Evolutionary conservation across 1,140 invertebrate genomes (phyloP).

Genomic region (Manduca sexta): DNA sequence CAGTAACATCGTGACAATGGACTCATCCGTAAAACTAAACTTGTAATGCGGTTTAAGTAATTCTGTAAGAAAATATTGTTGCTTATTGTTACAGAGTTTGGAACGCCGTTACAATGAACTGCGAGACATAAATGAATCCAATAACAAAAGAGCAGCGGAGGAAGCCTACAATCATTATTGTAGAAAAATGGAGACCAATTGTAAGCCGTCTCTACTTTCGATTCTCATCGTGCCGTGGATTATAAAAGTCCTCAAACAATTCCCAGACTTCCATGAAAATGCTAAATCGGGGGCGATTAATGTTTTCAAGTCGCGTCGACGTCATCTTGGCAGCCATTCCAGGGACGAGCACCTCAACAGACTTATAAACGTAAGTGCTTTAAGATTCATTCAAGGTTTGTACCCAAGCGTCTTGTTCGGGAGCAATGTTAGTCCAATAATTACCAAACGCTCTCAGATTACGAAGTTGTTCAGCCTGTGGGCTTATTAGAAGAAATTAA

Average conservation of each 20-base stretch:
- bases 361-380: background rate
- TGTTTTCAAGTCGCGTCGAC: background rate
- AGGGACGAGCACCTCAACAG: background rate
- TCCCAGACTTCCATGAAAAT: slow-evolving; percentile 2
- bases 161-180: slow-evolving; percentile 1
- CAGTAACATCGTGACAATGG: no score
- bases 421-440: no score
- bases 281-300: background rate
- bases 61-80: no score
- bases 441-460: no score
- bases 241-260: background rate
- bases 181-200: slow-evolving; percentile 3
- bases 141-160: background rate
- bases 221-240: slow-evolving; percentile 2
- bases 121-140: background rate
- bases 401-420: no score
- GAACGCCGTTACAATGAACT: background rate
- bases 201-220: slow-evolving; percentile 1
- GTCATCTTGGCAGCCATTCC: background rate
- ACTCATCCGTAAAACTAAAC: no score
- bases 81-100: background rate
- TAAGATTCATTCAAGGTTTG: background rate
- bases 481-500: no score
- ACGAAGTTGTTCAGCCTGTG: no score
- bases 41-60: no score